These are phyloP conservation scores for Cisticola juncidis DNA, from an alignment of 2,113 vertebrate genomes.

Conservation along the genomic window DNA sequence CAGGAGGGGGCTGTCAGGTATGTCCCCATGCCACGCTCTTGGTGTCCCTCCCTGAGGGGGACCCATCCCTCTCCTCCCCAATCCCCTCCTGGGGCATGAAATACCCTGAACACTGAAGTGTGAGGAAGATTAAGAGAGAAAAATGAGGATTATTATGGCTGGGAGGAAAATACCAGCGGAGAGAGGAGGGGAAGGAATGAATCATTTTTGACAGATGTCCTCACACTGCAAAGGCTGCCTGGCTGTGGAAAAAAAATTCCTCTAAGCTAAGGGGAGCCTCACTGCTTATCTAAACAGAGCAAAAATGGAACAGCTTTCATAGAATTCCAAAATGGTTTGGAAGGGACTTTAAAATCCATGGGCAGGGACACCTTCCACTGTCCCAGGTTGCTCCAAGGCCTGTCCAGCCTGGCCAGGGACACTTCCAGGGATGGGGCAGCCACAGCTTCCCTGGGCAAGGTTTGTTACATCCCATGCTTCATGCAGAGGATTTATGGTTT, in stretches of 20 bases:
- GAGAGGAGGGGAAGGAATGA: not conserved
- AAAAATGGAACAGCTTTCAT: not conserved
- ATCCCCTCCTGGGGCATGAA: not conserved
- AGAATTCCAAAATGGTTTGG: not conserved
- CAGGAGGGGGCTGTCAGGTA: not conserved
- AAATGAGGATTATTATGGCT: not conserved
- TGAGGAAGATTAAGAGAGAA: not conserved
- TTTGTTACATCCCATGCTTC: not conserved
- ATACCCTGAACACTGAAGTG: not conserved
- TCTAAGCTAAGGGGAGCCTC: not conserved
- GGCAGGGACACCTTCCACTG: not conserved
- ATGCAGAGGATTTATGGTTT: not conserved
- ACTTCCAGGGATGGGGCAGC: not conserved
- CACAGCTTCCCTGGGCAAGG: not conserved
- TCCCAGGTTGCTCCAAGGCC: not conserved
- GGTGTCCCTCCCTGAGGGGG: not conserved
- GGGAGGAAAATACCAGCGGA: not conserved
- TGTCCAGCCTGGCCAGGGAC: rapidly evolving
- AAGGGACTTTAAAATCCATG: not conserved
- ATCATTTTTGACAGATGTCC: conserved; percentile 28
- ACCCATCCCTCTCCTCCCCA: not conserved
- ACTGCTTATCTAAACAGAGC: not conserved
- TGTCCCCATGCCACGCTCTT: rapidly evolving
- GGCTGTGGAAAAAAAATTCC: not conserved
- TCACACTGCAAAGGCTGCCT: not conserved